phyloP scores from a whole-genome alignment of 2,797 vertebrate species.

The Ispidina lecontei region DNA sequence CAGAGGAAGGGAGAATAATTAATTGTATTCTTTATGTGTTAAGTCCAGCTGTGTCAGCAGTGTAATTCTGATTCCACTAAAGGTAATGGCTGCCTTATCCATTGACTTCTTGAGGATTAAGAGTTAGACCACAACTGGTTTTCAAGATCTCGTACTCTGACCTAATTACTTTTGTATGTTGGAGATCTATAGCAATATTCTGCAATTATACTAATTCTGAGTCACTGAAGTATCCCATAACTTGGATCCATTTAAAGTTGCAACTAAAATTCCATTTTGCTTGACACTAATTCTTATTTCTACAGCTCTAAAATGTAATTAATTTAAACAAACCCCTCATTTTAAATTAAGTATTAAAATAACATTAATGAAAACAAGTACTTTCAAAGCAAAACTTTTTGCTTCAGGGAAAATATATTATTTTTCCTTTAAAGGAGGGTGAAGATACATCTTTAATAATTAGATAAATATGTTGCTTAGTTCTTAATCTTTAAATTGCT shows the following conservation, averaged over 20 bases:
- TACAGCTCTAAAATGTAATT: neutral
- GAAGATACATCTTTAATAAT: constrained; percentile 28
- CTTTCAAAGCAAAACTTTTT: constrained; percentile 11
- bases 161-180: neutral
- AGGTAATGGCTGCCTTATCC: neutral
- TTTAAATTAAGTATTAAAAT: constrained; percentile 41
- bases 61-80: neutral
- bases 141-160: neutral
- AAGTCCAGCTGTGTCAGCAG: neutral
- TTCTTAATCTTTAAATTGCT: constrained; percentile 25
- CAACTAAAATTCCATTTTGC: neutral
- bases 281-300: neutral
- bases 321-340: neutral
- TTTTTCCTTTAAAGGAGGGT: neutral
- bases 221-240: neutral
- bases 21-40: neutral
- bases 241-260: neutral
- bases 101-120: neutral
- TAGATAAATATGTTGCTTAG: constrained; percentile 6
- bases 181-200: neutral
- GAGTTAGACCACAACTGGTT: neutral
- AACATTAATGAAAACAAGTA: neutral
- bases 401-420: neutral
- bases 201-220: neutral
- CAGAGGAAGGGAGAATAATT: neutral